Evolutionary conservation across 1,140 invertebrate species (phyloP), one percentile per base, ranked within the genome.

Genomic region (Myzus persicae): DNA sequence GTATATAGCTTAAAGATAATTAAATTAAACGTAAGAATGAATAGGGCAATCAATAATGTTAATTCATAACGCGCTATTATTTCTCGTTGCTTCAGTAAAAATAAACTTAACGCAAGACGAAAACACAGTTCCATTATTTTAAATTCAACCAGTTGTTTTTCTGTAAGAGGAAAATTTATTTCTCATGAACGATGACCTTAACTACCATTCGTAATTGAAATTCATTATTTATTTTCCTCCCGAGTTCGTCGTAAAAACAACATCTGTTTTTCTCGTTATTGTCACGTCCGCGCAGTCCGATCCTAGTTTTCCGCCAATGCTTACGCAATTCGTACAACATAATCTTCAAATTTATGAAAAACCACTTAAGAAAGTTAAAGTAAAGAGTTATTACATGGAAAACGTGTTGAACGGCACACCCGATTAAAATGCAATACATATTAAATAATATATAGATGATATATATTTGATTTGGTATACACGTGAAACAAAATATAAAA

Each of bases 81-180:
- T 87, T 46, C 84, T 46, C 42, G 11, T 87, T 87, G 31, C 14
- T 76, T 87, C 44, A 87, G 42, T 87, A 87, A 0, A 31, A 46
- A 44, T 42, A 31, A 11, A 26, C 26, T 42, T 46, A 31, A 87
- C 14, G 46, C 11, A 42, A 11, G 26, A 87, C 26, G 26, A 31
- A 87, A 87, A 87, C 24, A 87, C 42, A 42, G 84, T 42, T 31
- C 24, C 11, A 87, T 87, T 87, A 87, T 44, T 87, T 87, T 46
- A 31, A 46, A 87, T 46, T 46, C 84, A 87, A 84, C 40, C 42
- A 84, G 82, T 38, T 84, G 38, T 84, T 84, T 8, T 67, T 76
- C n/a, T 76, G 31, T 76, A 42, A 84, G 82, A 84, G 44, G 42
- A 87, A 20, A 87, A 87, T 87, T 7, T 31, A 46, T 87, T 87